Evolutionary conservation across 2,113 vertebrate species (phyloP).

Genomic region (Nycticebus coucang): DNA sequence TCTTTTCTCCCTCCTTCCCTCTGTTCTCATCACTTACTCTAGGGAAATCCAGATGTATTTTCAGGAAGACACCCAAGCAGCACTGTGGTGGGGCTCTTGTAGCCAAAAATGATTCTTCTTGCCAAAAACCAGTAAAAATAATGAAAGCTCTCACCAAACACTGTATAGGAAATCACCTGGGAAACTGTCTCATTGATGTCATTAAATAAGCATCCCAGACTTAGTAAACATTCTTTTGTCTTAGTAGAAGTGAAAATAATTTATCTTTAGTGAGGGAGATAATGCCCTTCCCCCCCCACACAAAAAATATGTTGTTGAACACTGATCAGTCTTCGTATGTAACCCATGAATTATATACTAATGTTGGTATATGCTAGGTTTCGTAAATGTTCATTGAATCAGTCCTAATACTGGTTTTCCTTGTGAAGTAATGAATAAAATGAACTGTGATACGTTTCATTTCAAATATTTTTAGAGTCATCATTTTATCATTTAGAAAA

Average conservation of each 20-base stretch:
- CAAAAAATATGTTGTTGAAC: neutral
- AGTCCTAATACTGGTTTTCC: neutral
- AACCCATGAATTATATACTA: neutral
- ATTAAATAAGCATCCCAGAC: too few relatives aligned
- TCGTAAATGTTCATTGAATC: neutral
- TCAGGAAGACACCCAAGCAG: neutral
- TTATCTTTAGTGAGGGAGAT: neutral
- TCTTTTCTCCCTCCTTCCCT: too few relatives aligned
- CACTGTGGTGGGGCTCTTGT: too few relatives aligned
- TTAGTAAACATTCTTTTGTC: neutral
- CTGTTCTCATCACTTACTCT: neutral
- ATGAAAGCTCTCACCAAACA: too few relatives aligned
- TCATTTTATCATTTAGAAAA: neutral
- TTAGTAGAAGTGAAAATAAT: too few relatives aligned
- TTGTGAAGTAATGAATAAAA: neutral
- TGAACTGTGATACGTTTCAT: neutral
- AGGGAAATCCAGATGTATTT: too few relatives aligned
- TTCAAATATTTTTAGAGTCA: neutral
- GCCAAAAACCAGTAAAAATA: neutral
- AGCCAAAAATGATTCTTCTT: neutral
- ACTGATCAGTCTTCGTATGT: neutral
- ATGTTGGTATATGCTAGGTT: neutral
- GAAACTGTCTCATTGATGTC: neutral
- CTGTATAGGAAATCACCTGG: neutral
- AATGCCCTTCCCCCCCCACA: too few relatives aligned